Conservation (phyloP, 2,888 invertebrate species). For the Seira musarum region DNA sequence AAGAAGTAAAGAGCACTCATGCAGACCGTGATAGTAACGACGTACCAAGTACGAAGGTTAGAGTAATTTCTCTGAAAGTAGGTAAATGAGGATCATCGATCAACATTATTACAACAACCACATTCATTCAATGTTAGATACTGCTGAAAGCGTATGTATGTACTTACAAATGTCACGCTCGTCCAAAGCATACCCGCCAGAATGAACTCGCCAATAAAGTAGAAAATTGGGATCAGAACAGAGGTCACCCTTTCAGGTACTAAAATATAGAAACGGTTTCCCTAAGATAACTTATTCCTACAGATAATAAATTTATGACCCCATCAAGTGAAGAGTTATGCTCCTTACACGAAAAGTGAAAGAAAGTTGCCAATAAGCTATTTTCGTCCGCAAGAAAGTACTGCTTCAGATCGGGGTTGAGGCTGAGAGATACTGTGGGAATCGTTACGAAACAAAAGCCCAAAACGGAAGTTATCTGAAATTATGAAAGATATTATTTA, state of each 20-base stretch:
- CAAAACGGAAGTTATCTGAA: constrained; percentile 49
- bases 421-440: constrained; percentile 40
- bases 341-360: constrained; percentile 57
- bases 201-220: constrained; percentile 58
- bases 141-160: too few species aligned
- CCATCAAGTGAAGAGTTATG: too few species aligned
- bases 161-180: constrained; percentile 52
- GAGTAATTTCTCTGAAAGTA: constrained; percentile 61
- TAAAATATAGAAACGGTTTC: too few species aligned
- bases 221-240: constrained; percentile 54
- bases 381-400: constrained; percentile 44
- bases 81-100: too few species aligned
- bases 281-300: too few species aligned
- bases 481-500: too few species aligned
- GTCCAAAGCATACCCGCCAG: constrained; percentile 53
- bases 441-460: constrained; percentile 44
- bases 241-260: constrained; percentile 59
- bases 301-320: too few species aligned
- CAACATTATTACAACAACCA: too few species aligned
- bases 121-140: too few species aligned
- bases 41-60: constrained; percentile 55
- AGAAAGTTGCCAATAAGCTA: constrained; percentile 50
- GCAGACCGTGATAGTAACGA: constrained; percentile 60
- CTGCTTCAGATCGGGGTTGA: constrained; percentile 43
- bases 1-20: constrained; percentile 62